Percentiles rank a stretch among this genome's conserved stretches.
These are phyloP conservation scores for Suncus etruscus DNA, from an alignment of 2,113 vertebrate genomes.

Conservation along the genomic window DNA sequence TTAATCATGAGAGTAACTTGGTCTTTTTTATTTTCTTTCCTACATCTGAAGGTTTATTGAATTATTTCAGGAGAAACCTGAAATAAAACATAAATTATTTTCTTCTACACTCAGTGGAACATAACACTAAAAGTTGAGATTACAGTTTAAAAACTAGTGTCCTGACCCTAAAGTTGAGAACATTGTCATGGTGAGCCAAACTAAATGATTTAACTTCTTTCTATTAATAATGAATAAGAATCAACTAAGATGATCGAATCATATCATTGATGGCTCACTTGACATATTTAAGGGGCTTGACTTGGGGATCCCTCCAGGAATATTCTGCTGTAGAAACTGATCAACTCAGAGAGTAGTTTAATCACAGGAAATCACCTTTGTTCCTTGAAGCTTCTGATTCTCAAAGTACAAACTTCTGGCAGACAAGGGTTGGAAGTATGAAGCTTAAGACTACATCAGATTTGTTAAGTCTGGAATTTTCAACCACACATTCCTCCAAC, in stretches of 20 bases:
- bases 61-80: constrained; percentile 66
- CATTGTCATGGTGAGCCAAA: neutral
- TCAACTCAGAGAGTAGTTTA: too few relatives aligned
- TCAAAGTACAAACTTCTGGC: neutral
- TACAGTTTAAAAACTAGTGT: neutral
- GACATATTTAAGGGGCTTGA: neutral
- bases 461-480: neutral
- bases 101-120: neutral
- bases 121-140: neutral
- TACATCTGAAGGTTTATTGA: constrained; percentile 54
- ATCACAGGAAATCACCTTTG: constrained; percentile 46
- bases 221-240: constrained; percentile 6
- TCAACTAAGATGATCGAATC: constrained; percentile 19
- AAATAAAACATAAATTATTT: constrained; percentile 43
- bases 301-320: neutral
- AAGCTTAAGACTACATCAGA: neutral
- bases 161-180: neutral
- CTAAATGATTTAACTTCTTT: constrained; percentile 31
- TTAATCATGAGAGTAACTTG: constrained; percentile 41
- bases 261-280: neutral
- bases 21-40: neutral
- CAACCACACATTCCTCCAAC: neutral
- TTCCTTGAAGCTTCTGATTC: constrained; percentile 51
- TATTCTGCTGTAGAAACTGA: neutral
- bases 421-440: neutral